Evolutionary conservation across 1,140 invertebrate genomes (phyloP), one percentile per base, ranked within the genome.

Genomic region (Drosophila nasuta): DNA sequence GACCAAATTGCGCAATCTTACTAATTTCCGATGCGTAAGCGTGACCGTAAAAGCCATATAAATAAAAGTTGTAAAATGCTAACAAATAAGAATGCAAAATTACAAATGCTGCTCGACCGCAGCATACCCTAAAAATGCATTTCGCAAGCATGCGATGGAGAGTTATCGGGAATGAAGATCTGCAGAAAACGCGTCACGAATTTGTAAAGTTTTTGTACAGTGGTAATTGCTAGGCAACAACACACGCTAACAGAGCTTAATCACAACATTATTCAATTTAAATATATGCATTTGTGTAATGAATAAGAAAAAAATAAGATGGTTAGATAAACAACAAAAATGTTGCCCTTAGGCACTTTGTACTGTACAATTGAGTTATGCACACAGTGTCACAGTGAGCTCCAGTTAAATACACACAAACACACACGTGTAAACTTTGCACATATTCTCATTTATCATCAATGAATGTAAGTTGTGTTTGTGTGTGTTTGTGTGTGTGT

Each of bases 331-430:
- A 7, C 38, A 41, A 41, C 41, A 43, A 43, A 33, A 52, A 3
- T 8, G 51, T 51, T 1, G 46, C 33, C 1, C n/a, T 54, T 65
- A 54, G 38, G 6, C 20, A 11, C 11, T 49, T 35, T 28, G 13
- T 15, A 62, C 58, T 62, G 57, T 69, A 51, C 2, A 5, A 10
- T 56, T 28, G 11, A 56, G 30, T 58, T 59, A 72, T 75, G 85
- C 79, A 79, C 75, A 72, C 58, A 68, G 82, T 87, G 71, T 80
- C 75, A 87, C 79, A 79, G 72, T 79, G 64, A 73, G 25, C 35
- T 28, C 35, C 28, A 68, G 8, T 57, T 66, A 52, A 25, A 43
- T 38, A 66, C 30, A 28, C 63, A 57, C 64, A 63, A 33, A 46
- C 59, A 60, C 62, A 58, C 51, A 59, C 41, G 28, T 49, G 25